Base-by-base conservation (phyloP, 2,888 invertebrate species). In the Zeuzera pyrina region DNA sequence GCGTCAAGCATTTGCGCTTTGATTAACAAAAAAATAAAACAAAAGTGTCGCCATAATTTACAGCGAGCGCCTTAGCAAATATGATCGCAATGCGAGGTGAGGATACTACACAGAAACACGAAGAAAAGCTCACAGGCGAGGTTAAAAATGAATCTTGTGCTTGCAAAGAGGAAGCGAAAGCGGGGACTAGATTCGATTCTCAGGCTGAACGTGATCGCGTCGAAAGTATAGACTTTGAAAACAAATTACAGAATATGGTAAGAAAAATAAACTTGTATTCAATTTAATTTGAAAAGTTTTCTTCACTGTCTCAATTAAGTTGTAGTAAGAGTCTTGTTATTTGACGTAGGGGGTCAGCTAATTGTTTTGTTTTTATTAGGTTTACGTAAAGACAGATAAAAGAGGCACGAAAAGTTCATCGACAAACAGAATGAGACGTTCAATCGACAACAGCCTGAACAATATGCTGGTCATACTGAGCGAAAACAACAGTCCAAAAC, bases 181-280 rank as follows among this genome's bases (percentile, higher is more conserved):
- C 57, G 4, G 38, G 41, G 35, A 52, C 52, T 12, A 48, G 56
- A 38, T 78, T 79, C 55, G 76, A 71, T 39, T 65, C 68, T 13
- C 61, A 59, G 6, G 68, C 66, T 0, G 77, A 78, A 41, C 81
- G 85, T 44, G 89, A 88, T 49, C 62, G 74, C 11, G 84, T 85
- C 44, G 89, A 89, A 46, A 87, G 81, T 35, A 86, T 86, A 43
- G 84, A 85, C 46, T 94, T 95, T 59, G 94, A 95, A 66, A 91
- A 95, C 60, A 87, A 88, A 21, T 62, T 95, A 30, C 93, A 94
- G 54, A 94, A 95, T 67, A 85, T n/a, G n/a, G n/a, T n/a, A n/a
- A n/a, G n/a, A n/a, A n/a, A n/a, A n/a, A n/a, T n/a, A n/a, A n/a
- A n/a, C n/a, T n/a, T n/a, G n/a, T n/a, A n/a, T n/a, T n/a, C n/a